Percentiles rank a stretch among this genome's conserved stretches.
phyloP scores from a whole-genome alignment of 2,797 vertebrate genomes.

The Picus viridis region DNA sequence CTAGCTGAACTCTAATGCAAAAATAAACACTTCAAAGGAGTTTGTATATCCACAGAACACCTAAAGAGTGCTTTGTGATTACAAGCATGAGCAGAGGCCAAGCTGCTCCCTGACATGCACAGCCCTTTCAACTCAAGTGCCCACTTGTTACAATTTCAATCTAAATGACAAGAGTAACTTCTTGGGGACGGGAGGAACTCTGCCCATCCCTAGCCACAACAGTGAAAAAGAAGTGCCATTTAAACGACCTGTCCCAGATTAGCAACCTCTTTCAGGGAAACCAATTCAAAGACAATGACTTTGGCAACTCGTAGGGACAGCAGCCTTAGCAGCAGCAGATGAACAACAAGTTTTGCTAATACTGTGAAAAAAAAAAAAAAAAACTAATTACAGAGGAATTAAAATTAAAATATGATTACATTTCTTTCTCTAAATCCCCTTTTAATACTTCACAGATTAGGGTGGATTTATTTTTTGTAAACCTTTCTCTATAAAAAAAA shows the following conservation, averaged over 20 bases:
- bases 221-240: neutral
- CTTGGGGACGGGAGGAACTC: neutral
- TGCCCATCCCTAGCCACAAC: neutral
- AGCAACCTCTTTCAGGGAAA: neutral
- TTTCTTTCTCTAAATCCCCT: constrained; percentile 61
- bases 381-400: constrained; percentile 68
- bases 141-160: neutral
- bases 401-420: constrained; percentile 60
- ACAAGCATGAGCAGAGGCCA: neutral
- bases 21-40: neutral
- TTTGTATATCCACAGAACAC: neutral
- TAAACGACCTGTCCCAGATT: neutral
- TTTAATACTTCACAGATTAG: constrained; percentile 69
- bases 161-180: neutral
- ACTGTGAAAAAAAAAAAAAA: constrained; percentile 56
- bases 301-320: neutral
- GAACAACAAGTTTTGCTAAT: constrained; percentile 46
- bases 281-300: neutral
- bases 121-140: neutral
- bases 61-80: neutral
- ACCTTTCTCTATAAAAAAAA: constrained; percentile 1
- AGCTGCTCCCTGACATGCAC: neutral
- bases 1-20: neutral
- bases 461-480: constrained; percentile 66
- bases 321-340: neutral